These are phyloP conservation scores for Poeciliopsis turneri DNA, from an alignment of 2,797 vertebrate species.

Conservation along the genomic window DNA sequence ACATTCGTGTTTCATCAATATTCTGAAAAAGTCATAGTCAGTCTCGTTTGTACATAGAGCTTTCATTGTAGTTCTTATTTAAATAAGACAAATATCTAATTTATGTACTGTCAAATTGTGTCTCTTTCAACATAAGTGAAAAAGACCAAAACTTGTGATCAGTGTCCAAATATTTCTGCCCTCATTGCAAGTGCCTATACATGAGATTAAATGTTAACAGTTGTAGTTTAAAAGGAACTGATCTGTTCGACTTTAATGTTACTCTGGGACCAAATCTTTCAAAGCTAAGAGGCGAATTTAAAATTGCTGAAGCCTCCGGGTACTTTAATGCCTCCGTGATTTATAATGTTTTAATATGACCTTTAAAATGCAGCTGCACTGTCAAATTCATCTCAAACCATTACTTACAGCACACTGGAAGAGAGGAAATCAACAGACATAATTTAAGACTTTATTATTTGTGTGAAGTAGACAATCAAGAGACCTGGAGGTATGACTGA, in stretches of 20 bases:
- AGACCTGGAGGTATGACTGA: neutral
- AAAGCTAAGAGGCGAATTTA: neutral
- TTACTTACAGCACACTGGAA: neutral
- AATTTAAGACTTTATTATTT: neutral
- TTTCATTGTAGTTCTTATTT: neutral
- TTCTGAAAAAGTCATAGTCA: neutral
- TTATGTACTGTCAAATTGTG: neutral
- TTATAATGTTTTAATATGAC: slow-evolving; percentile 4
- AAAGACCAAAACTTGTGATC: neutral
- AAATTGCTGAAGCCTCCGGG: neutral
- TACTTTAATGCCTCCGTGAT: slow-evolving; percentile 4
- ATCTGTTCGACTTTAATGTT: neutral
- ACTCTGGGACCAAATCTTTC: neutral
- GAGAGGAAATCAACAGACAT: neutral
- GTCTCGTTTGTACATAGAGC: neutral
- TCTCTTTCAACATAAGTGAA: neutral
- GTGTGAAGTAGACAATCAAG: neutral
- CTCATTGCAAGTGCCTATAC: neutral
- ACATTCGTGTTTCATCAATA: neutral
- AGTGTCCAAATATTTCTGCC: neutral
- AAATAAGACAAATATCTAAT: neutral
- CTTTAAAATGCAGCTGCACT: slow-evolving; percentile 5
- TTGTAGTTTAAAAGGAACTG: neutral
- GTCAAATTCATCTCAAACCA: neutral
- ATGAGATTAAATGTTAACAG: neutral